A percentile compares a stretch with the other conserved stretches of the same genome.
phyloP scores from a whole-genome alignment of 2,113 vertebrate genomes.

The Tylochromis polylepis region DNA sequence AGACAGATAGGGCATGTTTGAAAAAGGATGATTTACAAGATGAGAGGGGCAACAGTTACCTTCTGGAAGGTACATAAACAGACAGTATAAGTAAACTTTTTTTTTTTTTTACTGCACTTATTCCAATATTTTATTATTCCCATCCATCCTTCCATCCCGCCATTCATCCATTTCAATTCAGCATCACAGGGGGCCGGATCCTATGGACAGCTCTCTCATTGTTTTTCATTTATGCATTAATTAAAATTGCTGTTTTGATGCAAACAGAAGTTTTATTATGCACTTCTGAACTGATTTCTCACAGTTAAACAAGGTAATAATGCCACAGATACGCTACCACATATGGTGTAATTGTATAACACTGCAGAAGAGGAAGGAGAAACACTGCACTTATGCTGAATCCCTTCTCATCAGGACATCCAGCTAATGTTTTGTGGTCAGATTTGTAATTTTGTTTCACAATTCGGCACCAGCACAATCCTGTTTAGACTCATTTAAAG shows the following conservation, averaged over 20 bases:
- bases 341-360: neutral
- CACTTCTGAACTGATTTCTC: neutral
- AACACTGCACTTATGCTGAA: neutral
- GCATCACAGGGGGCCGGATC: neutral
- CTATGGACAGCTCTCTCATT: neutral
- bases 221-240: neutral
- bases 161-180: neutral
- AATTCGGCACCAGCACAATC: neutral
- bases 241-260: neutral
- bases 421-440: neutral
- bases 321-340: neutral
- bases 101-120: neutral
- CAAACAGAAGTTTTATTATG: neutral
- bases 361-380: neutral
- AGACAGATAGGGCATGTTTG: neutral
- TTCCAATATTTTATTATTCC: neutral
- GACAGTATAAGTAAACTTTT: neutral
- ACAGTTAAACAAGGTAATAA: no score
- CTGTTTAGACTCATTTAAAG: neutral
- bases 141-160: neutral
- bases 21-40: neutral
- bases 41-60: neutral
- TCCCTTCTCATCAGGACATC: neutral
- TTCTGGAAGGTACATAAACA: neutral
- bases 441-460: neutral